Conservation (phyloP, 2,113 vertebrate genomes). For the Antigone vipio region DNA sequence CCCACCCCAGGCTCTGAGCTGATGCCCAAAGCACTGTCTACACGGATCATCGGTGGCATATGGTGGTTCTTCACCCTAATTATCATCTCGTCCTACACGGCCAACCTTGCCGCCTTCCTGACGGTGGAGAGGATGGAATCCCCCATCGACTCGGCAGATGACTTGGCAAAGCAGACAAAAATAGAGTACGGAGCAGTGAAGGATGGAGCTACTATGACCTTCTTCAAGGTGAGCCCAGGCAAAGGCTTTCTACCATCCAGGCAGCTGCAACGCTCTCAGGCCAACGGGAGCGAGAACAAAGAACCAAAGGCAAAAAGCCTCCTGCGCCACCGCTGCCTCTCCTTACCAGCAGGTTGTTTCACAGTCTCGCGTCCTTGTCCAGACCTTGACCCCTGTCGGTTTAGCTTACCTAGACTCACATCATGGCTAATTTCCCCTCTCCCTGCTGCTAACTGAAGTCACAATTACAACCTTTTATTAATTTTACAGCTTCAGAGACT, state of each 20-base stretch:
- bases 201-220: constrained; percentile 96
- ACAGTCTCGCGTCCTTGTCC: neutral
- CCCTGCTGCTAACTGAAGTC: neutral
- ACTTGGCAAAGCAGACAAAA: constrained; percentile 97
- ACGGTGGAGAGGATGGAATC: constrained; percentile 98
- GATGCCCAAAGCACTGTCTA: constrained; percentile 98
- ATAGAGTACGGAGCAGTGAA: constrained; percentile 96
- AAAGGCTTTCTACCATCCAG: neutral
- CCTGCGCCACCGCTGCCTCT: neutral
- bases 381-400: neutral
- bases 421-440: neutral
- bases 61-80: constrained; percentile 99
- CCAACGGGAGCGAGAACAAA: neutral
- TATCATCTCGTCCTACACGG: constrained; percentile 98
- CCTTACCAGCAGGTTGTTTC: neutral
- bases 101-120: constrained; percentile 96
- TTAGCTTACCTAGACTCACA: neutral
- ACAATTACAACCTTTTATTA: neutral
- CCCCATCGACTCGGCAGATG: constrained; percentile 93
- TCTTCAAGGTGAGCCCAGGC: constrained; percentile 89
- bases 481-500: neutral
- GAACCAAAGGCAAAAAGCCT: neutral
- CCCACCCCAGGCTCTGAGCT: constrained; percentile 88
- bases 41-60: constrained; percentile 97
- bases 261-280: neutral